Percentiles rank a stretch among this genome's conserved stretches.
Conservation (phyloP, 2,888 invertebrate genomes). For the Cephus nigrinus region DNA sequence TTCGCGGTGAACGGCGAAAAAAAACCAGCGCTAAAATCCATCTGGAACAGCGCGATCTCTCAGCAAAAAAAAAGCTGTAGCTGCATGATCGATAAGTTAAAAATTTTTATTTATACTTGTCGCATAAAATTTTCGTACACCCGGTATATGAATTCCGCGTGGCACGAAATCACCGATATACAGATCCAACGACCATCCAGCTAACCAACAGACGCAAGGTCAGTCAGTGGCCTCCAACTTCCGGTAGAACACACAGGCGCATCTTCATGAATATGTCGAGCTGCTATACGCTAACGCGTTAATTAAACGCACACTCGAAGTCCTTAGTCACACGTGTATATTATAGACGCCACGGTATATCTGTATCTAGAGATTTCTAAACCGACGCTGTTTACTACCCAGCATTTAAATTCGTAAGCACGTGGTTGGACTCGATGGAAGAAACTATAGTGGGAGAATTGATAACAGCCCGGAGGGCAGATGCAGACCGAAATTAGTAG, state of each 20-base stretch:
- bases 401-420: background rate
- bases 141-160: background rate
- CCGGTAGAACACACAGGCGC: constrained; percentile 45
- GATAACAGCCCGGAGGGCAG: background rate
- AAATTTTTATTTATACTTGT: background rate
- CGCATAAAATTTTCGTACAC: background rate
- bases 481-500: background rate
- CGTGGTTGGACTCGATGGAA: background rate
- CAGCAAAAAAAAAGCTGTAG: background rate
- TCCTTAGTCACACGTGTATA: background rate
- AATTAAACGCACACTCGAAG: background rate
- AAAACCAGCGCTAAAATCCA: background rate
- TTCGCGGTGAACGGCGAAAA: background rate
- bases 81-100: background rate
- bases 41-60: background rate
- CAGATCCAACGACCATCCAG: constrained; percentile 35
- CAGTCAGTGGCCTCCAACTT: constrained; percentile 65
- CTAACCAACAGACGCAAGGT: constrained; percentile 60
- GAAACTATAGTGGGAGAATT: background rate
- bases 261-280: background rate
- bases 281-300: background rate
- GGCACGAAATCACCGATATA: background rate
- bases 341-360: background rate
- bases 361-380: background rate
- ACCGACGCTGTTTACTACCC: background rate